Percentiles rank a stretch among this genome's conserved stretches.
These are phyloP conservation scores for Apoda limacodes DNA, from an alignment of 2,888 invertebrate species.

Conservation along the genomic window DNA sequence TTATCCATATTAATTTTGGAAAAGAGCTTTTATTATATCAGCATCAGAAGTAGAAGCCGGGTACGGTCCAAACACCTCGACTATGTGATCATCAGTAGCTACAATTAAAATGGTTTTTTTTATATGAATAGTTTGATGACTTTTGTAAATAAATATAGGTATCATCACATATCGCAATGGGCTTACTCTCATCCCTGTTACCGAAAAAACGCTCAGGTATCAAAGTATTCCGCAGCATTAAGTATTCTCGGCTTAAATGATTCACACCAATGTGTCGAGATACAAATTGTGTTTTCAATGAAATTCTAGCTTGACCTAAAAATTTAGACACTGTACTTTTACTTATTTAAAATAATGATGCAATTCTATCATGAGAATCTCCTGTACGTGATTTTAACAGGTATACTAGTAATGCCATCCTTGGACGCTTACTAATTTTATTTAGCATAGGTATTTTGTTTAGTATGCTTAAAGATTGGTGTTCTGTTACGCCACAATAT, in stretches of 20 bases:
- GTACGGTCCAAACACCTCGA: conserved; percentile 10
- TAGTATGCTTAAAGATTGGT: no score
- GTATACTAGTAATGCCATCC: no score
- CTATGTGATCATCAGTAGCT: conserved; percentile 8
- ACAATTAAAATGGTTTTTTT: conserved; percentile 5
- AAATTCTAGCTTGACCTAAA: no score
- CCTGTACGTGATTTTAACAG: no score
- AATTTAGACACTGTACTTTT: no score
- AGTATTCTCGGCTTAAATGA: neutral
- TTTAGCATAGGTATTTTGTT: no score
- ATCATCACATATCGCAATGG: conserved; percentile 6
- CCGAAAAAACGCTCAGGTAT: conserved; percentile 6
- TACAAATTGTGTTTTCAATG: no score
- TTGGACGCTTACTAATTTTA: no score
- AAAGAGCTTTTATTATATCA: conserved; percentile 13
- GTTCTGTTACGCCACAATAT: no score
- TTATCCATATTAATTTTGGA: conserved; percentile 3
- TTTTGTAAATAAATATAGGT: conserved; percentile 7
- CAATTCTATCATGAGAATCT: no score
- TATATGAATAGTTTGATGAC: conserved; percentile 13
- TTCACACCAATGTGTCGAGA: conserved; percentile 3
- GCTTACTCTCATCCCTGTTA: conserved; percentile 2
- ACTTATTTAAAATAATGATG: no score
- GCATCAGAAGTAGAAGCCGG: conserved; percentile 13
- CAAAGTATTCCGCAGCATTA: neutral